phyloP scores from a whole-genome alignment of 2,797 vertebrate genomes.

The Diplodus sargus region DNA sequence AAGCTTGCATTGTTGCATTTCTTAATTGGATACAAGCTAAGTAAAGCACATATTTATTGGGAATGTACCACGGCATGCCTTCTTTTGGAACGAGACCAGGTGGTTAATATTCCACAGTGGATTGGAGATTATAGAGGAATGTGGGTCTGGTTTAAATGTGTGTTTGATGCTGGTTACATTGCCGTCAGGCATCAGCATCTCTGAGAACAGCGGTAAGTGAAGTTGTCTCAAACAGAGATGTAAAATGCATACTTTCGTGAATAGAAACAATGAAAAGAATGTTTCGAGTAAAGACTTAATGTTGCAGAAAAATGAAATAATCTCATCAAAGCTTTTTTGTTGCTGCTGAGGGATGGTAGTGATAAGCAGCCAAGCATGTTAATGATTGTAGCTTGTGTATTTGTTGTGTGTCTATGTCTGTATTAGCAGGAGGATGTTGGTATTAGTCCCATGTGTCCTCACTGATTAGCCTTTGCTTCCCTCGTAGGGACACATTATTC shows the following conservation, averaged over 20 bases:
- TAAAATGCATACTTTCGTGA: constrained; percentile 55
- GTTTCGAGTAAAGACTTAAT: constrained; percentile 61
- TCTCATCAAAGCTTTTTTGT: constrained; percentile 57
- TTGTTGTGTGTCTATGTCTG: constrained; percentile 21
- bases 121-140: constrained; percentile 70
- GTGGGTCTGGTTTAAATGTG: constrained; percentile 71
- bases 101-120: constrained; percentile 71
- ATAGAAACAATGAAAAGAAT: constrained; percentile 56
- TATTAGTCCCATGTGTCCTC: constrained; percentile 39
- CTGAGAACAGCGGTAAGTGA: constrained; percentile 43
- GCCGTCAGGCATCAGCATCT: constrained; percentile 67
- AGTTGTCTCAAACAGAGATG: constrained; percentile 57
- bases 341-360: constrained; percentile 20
- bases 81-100: constrained; percentile 67
- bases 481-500: constrained; percentile 49
- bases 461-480: constrained; percentile 50
- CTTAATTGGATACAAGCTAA: constrained; percentile 70
- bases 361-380: constrained; percentile 29
- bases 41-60: constrained; percentile 64
- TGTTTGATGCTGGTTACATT: constrained; percentile 61
- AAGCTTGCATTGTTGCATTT: constrained; percentile 46
- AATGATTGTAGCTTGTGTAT: constrained; percentile 28
- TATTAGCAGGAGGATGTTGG: constrained; percentile 42
- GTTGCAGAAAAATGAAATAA: constrained; percentile 59
- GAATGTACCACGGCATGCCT: constrained; percentile 65